Conservation (phyloP, 2,113 vertebrate species). For the Colius striatus region DNA sequence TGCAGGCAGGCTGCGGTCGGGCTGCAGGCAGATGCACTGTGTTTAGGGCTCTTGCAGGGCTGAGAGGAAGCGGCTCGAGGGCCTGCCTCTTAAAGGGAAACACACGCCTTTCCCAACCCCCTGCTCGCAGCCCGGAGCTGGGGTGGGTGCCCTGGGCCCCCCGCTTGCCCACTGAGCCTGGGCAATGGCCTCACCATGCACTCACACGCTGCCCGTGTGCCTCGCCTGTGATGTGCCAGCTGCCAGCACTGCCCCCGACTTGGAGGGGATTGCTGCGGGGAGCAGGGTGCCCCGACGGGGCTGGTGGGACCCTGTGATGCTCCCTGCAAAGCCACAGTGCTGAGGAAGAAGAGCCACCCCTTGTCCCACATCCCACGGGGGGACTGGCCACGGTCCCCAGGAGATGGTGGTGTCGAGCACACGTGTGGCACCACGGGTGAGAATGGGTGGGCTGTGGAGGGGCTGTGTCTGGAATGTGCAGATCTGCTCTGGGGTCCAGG, state of each 20-base stretch:
- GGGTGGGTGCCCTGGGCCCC: background rate
- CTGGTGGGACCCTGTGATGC: background rate
- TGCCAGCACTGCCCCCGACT: background rate
- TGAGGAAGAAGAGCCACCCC: background rate
- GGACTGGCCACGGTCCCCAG: accelerated
- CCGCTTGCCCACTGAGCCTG: accelerated
- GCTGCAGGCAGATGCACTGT: constrained; percentile 59
- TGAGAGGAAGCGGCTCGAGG: constrained; percentile 67
- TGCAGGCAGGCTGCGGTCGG: constrained; percentile 4
- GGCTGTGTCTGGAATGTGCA: background rate
- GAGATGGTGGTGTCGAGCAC: background rate
- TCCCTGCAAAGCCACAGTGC: background rate
- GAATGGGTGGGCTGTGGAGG: background rate
- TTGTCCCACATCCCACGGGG: accelerated
- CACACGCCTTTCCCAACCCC: constrained; percentile 60
- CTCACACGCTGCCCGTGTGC: background rate
- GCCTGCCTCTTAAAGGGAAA: constrained; percentile 81
- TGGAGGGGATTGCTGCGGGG: background rate
- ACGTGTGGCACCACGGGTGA: accelerated
- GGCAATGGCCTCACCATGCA: accelerated
- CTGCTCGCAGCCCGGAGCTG: background rate
- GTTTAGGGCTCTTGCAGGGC: constrained; percentile 52
- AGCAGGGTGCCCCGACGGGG: accelerated
- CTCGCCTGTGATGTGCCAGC: background rate
- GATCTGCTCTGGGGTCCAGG: background rate